Percentiles rank a stretch among this genome's conserved stretches.
Evolutionary conservation across 2,113 vertebrate species (phyloP).

Genomic region (Dryoscopus gambensis): DNA sequence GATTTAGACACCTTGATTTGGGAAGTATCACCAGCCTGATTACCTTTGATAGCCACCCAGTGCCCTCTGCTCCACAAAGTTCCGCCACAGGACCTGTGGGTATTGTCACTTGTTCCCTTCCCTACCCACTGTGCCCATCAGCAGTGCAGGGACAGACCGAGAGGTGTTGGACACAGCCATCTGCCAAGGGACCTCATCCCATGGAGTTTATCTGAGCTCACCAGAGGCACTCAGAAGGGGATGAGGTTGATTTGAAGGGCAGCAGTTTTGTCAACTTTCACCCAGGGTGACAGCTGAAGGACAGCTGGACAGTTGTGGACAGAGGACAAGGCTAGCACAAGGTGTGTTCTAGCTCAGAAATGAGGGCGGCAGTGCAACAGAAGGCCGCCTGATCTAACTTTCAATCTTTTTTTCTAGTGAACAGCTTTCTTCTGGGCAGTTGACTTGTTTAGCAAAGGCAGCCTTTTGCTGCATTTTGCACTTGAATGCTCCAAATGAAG

Average conservation of each 20-base stretch:
- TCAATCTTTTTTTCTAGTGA: neutral
- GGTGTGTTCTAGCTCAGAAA: neutral
- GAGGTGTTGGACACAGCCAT: neutral
- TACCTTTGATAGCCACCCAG: neutral
- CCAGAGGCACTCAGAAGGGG: neutral
- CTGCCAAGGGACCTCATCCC: neutral
- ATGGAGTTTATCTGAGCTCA: neutral
- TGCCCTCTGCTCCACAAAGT: neutral
- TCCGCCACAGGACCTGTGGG: fast-evolving
- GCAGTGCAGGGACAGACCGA: fast-evolving
- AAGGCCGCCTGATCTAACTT: neutral
- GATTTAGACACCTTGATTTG: neutral
- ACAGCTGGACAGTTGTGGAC: neutral
- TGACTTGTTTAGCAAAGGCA: neutral
- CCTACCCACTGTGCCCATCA: fast-evolving
- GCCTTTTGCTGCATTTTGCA: neutral
- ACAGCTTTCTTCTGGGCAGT: neutral
- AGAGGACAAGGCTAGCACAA: neutral
- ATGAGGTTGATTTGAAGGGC: neutral
- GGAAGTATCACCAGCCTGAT: neutral
- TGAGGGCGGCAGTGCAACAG: neutral
- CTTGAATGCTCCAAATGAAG: neutral
- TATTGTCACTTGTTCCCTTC: neutral
- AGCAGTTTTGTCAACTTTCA: neutral
- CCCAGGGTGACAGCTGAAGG: neutral